phyloP scores from a whole-genome alignment of 37 sponge, comb jelly and placozoan genomes.

The Spongia lamella region DNA sequence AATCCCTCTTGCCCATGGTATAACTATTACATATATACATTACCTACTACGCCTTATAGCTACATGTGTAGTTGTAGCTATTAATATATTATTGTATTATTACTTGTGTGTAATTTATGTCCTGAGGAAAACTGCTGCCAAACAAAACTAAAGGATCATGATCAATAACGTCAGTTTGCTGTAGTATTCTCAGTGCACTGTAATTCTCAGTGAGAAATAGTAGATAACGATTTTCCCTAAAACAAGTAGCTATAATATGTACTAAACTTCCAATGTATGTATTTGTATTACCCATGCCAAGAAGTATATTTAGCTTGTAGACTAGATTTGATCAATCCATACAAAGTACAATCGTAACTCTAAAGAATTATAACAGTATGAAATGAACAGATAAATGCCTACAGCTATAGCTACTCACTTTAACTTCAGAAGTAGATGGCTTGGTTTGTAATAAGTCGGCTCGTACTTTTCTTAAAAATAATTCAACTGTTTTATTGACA shows the following conservation, averaged over 20 bases:
- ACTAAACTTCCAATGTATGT: no score
- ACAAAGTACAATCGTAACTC: constrained; percentile 55
- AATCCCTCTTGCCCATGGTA: no score
- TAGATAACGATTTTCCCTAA: constrained; percentile 88
- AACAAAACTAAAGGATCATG: constrained; percentile 75
- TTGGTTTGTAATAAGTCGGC: background rate
- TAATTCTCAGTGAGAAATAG: constrained; percentile 90
- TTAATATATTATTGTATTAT: background rate
- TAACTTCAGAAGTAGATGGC: background rate
- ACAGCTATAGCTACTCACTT: background rate
- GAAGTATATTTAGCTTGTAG: constrained; percentile 48
- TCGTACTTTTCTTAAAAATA: constrained; percentile 14
- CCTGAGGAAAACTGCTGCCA: constrained; percentile 94
- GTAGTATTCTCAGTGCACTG: constrained; percentile 82
- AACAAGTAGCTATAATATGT: background rate
- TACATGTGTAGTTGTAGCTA: no score
- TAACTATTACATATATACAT: no score
- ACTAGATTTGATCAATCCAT: constrained; percentile 75
- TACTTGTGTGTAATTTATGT: constrained; percentile 91
- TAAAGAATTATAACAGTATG: background rate
- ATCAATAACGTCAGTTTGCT: constrained; percentile 14
- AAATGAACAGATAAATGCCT: constrained; percentile 34
- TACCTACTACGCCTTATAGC: no score
- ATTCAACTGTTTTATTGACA: constrained; percentile 32
- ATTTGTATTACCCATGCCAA: constrained; percentile 85